Conservation (phyloP, 2,888 invertebrate species). For the Sepioteuthis lessoniana region DNA sequence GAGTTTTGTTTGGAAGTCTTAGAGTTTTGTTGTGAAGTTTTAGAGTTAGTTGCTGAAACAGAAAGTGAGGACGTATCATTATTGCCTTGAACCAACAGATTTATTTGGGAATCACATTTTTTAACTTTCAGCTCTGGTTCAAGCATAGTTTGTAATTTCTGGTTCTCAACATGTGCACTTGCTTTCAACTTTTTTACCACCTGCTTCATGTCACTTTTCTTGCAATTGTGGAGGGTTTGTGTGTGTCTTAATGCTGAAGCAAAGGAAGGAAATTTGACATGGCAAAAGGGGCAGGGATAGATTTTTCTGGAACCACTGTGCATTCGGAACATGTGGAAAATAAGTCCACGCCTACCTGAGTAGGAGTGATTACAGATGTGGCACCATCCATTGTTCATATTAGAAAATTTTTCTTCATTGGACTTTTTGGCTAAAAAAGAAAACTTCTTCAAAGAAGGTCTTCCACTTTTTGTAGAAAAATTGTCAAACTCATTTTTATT, state of each 20-base stretch:
- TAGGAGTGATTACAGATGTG: background rate
- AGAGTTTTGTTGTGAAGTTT: background rate
- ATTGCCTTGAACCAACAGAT: background rate
- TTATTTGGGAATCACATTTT: background rate
- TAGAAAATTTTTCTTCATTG: background rate
- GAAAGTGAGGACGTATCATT: background rate
- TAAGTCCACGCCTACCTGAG: conserved; percentile 74
- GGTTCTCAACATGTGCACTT: background rate
- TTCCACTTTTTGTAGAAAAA: background rate
- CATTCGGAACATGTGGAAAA: conserved; percentile 84
- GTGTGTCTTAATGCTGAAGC: background rate
- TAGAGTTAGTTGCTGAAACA: background rate
- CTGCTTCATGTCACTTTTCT: background rate
- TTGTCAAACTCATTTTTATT: background rate
- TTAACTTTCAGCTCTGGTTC: background rate
- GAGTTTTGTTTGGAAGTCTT: background rate
- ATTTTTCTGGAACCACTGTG: conserved; percentile 83
- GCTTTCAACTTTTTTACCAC: background rate
- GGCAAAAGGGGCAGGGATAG: conserved; percentile 86
- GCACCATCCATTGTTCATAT: background rate
- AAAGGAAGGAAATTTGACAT: background rate
- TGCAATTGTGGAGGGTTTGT: background rate
- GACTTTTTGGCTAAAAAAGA: background rate
- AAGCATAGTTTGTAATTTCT: background rate
- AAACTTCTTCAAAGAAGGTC: background rate